A percentile compares a stretch with the other conserved stretches of the same genome.
Evolutionary conservation across 2,797 vertebrate genomes (phyloP).

Genomic region (Crenuchus spilurus): DNA sequence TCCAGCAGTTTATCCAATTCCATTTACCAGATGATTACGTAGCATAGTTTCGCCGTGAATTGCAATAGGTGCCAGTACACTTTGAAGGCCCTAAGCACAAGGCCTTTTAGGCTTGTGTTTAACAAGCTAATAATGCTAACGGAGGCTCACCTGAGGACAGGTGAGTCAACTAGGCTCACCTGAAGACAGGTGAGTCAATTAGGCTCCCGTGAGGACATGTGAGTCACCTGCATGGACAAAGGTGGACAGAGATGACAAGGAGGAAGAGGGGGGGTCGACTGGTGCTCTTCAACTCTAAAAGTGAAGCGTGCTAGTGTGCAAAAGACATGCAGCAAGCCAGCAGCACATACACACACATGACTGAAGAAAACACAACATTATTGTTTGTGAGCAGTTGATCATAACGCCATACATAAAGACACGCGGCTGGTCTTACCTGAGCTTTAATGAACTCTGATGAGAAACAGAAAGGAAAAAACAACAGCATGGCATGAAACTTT

Average conservation of each 20-base stretch:
- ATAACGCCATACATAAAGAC: constrained; percentile 24
- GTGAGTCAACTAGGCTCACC: no score
- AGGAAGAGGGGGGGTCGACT: constrained; percentile 20
- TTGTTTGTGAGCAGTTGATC: constrained; percentile 1
- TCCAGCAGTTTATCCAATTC: no score
- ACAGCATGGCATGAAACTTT: constrained; percentile 70
- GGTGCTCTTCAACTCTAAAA: constrained; percentile 46
- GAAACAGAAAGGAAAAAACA: constrained; percentile 57
- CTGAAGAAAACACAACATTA: constrained; percentile 1
- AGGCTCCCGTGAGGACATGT: constrained; percentile 76
- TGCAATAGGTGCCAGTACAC: no score
- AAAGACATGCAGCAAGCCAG: constrained; percentile 41
- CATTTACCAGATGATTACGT: no score
- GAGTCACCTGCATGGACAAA: constrained; percentile 73
- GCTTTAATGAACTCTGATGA: constrained; percentile 74
- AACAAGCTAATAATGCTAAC: no score
- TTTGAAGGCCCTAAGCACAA: no score
- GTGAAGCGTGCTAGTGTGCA: constrained; percentile 44
- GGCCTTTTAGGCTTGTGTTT: no score
- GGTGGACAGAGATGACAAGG: constrained; percentile 38
- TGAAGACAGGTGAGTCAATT: constrained; percentile 80
- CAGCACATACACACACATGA: not conserved
- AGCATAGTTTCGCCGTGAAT: no score
- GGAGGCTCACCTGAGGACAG: no score
- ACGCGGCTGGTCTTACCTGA: constrained; percentile 69